These are phyloP conservation scores for Hemaris fuciformis DNA, from an alignment of 2,888 invertebrate species.

Conservation along the genomic window DNA sequence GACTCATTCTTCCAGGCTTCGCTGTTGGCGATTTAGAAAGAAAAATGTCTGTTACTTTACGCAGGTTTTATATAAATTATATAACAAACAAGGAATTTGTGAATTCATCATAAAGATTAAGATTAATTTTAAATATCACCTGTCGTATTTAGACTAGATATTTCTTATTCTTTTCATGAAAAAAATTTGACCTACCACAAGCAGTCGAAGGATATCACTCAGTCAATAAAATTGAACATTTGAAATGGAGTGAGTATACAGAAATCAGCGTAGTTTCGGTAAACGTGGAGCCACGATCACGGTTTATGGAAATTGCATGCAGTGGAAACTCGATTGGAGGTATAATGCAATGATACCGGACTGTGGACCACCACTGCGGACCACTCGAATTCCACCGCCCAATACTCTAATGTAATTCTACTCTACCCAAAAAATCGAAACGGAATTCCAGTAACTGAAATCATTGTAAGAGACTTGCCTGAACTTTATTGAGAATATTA, in stretches of 20 bases:
- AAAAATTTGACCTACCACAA: not conserved
- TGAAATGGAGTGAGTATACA: constrained; percentile 16
- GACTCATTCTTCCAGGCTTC: not conserved
- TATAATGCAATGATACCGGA: constrained; percentile 51
- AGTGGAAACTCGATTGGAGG: constrained; percentile 48
- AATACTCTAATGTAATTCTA: not conserved
- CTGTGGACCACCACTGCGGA: constrained; percentile 33
- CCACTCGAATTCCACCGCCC: constrained; percentile 39
- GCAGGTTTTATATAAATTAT: not conserved
- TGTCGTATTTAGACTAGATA: not conserved
- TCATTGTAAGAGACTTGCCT: not conserved
- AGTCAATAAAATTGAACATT: not conserved
- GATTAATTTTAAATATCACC: not conserved
- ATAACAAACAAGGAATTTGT: not conserved
- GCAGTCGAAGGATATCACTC: not conserved
- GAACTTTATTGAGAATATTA: not conserved
- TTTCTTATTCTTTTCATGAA: not conserved
- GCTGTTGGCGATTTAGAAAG: constrained; percentile 3
- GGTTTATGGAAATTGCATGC: constrained; percentile 59
- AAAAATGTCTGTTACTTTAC: not conserved
- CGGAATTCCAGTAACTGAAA: constrained; percentile 16
- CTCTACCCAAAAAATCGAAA: not conserved
- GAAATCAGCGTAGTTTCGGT: constrained; percentile 49
- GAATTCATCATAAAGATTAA: not conserved
- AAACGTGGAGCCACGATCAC: constrained; percentile 44